Conservation (phyloP, 2,113 vertebrate genomes). For the Rattus norvegicus region GRCr8 NC_086024.1:22159501-22160000, state of each 20-base stretch:
- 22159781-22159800: background rate
- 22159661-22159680: background rate
- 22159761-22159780: background rate
- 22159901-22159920: background rate
- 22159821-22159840: slow-evolving; percentile 12
- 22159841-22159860: slow-evolving; percentile 42
- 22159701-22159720: background rate
- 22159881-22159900: slow-evolving; percentile 48
- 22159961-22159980: slow-evolving; percentile 14
- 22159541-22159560: background rate
- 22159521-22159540: background rate
- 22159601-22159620: background rate
- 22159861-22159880: background rate
- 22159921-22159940: slow-evolving; percentile 49
- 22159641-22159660: background rate
- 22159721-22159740: background rate
- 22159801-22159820: background rate
- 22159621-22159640: too few relatives aligned
- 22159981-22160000: slow-evolving; percentile 30
- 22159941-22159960: slow-evolving; percentile 28
- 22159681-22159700: background rate
- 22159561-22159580: background rate
- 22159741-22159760: background rate
- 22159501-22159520: slow-evolving; percentile 22
- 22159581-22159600: background rate